These are phyloP conservation scores for Drosophila borborema DNA, from an alignment of 2,888 invertebrate species.

Conservation along the genomic window DNA sequence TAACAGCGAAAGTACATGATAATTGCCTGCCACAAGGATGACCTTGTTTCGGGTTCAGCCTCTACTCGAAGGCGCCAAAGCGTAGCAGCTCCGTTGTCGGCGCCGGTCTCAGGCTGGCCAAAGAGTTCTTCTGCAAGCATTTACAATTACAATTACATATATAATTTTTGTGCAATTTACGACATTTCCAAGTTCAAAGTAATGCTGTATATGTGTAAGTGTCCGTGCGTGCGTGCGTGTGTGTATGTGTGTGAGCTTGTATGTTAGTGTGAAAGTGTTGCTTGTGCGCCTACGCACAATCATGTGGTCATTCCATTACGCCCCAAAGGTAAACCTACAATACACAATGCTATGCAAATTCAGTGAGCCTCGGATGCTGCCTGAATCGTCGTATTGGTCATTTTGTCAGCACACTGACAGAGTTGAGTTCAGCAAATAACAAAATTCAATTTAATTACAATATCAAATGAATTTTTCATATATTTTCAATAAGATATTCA, in stretches of 20 bases:
- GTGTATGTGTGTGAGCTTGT: not conserved
- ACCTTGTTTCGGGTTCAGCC: not conserved
- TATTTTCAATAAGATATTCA: too few relatives aligned
- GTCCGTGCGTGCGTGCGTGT: not conserved
- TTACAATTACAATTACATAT: conserved; percentile 66
- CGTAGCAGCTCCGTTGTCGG: conserved; percentile 69
- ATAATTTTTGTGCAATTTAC: conserved; percentile 30
- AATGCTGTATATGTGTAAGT: conserved; percentile 11
- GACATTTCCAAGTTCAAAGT: conserved; percentile 22
- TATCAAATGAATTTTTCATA: too few relatives aligned
- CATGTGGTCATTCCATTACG: conserved; percentile 9
- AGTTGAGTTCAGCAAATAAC: too few relatives aligned
- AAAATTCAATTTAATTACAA: too few relatives aligned
- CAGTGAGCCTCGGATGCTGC: conserved; percentile 8
- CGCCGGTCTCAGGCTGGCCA: conserved; percentile 68
- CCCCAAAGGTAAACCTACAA: conserved; percentile 5
- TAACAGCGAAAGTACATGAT: conserved; percentile 20
- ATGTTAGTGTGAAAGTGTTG: not conserved
- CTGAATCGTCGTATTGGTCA: conserved; percentile 5
- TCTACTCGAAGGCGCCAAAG: conserved; percentile 72
- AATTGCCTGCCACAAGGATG: conserved; percentile 51
- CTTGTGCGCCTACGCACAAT: conserved; percentile 5
- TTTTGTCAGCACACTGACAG: conserved; percentile 23
- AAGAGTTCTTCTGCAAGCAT: conserved; percentile 74
- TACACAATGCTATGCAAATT: conserved; percentile 33